Base-by-base conservation (phyloP, 2,797 vertebrate species). In the Melopsittacus undulatus region DNA sequence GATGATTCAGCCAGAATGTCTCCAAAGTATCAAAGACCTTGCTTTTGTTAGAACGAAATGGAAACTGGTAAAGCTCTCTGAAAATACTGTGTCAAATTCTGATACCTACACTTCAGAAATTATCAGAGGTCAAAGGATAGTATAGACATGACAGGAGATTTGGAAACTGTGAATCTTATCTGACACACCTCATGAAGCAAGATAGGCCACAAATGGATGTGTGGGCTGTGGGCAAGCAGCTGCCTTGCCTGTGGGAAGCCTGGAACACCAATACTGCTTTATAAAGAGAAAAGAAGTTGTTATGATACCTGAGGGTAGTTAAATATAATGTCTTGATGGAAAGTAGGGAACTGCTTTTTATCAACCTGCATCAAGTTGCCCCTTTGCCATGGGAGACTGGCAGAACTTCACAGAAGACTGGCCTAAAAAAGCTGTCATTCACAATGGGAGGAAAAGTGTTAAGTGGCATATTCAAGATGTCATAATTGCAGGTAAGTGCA, bases 201-300 rank as follows among this genome's bases (percentile, higher is more conserved):
- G 11, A 38, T 1, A 74, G 75, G 26, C 16, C 56, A 54, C 34
- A 74, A 32, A 54, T 0, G 2, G 36, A 10, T 0, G 0, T 43
- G 36, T 51, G 40, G 48, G 57, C 30, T 92, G 20, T 49, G 69
- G 74, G 54, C 32, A 86, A 20, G 42, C 19, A 59, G 29, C 19
- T 70, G 32, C 21, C 38, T 68, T 22, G 26, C 4, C 23, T n/a
- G 43, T 13, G 43, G 40, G 73, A 48, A 83, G 34, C 46, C 45
- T 45, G 66, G 29, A 30, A n/a, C 7, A 16, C 20, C 54, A 45
- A 4, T 27, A 42, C 21, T 18, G 32, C 48, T 72, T 70, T 63
- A 5, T 7, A 26, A 54, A 70, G 56, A 51, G 27, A 32, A 30
- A 63, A 82, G 7, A 6, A 26, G 34, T 67, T 30, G 14, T 21